Base-by-base conservation (phyloP, 2,797 vertebrate species). In the Oryzias sinensis region DNA sequence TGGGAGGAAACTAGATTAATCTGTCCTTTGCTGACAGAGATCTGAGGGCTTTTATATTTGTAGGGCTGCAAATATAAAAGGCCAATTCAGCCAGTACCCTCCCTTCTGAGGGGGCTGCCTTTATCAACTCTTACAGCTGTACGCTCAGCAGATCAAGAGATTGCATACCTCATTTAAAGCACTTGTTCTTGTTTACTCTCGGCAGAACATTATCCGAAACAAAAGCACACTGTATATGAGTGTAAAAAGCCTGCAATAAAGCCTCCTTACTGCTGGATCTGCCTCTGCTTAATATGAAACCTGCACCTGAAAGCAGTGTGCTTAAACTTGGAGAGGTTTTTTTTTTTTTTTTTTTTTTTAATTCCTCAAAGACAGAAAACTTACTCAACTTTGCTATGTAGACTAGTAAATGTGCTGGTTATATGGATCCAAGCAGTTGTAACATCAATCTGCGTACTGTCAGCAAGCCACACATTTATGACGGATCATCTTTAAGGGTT, bases 11-110 rank as follows among this genome's bases (percentile, higher is more conserved):
- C 58, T 61, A 41, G 46, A 73, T 72, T 80, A 76, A 83, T 89
- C 71, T 86, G 77, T 80, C 59, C 72, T 81, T 79, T 77, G 67
- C 77, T 75, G 77, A 68, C 72, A 62, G 59, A 70, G 72, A 84
- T 84, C 68, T 83, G 73, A 89, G 63, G 63, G 42, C 15, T 57
- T 76, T 60, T 56, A 74, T 56, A 72, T 82, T 85, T 81, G 73
- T 80, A 70, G 61, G 69, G 65, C 73, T 41, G 15, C 14, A 73
- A 65, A 62, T 67, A 43, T 41, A 79, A 72, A 68, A 61, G 50
- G 20, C 70, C 52, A 68, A 77, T 79, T 77, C 53, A 68, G 73
- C 79, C 80, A 74, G 72, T 52, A 64, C 41, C 49, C 60, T 62
- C 54, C 49, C 66, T 56, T 65, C 57, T 44, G 72, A 79, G 59